Evolutionary conservation across 2,888 invertebrate species (phyloP).

Genomic region (Tanytarsus gracilentus): DNA sequence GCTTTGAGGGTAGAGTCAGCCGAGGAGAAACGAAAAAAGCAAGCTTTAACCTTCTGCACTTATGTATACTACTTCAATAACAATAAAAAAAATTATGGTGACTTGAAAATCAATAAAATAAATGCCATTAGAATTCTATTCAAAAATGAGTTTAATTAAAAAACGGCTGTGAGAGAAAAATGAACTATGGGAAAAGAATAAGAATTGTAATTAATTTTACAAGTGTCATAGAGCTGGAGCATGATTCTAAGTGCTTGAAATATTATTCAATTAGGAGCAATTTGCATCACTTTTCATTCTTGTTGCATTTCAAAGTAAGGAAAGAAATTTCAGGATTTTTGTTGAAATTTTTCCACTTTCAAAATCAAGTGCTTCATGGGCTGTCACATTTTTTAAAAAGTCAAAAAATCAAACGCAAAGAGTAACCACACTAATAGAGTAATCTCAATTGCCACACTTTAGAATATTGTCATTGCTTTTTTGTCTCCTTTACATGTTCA

Average conservation of each 20-base stretch:
- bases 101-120: constrained; percentile 26
- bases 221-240: constrained; percentile 25
- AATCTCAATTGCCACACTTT: constrained; percentile 14
- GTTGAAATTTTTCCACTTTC: no score
- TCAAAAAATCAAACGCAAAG: not conserved
- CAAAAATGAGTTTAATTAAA: not conserved
- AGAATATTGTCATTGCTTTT: not conserved
- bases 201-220: constrained; percentile 22
- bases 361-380: not conserved
- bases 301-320: no score
- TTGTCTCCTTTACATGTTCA: not conserved
- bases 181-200: not conserved
- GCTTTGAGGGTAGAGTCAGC: not conserved
- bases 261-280: constrained; percentile 25
- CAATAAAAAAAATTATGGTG: constrained; percentile 1
- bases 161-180: not conserved
- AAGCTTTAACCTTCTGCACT: constrained; percentile 25
- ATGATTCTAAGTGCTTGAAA: constrained; percentile 18
- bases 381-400: not conserved
- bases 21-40: not conserved
- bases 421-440: constrained; percentile 8
- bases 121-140: not conserved
- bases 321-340: no score
- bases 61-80: constrained; percentile 13
- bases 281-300: constrained; percentile 26